Percentiles rank a stretch among this genome's conserved stretches.
These are phyloP conservation scores for Tanypteryx hageni DNA, from an alignment of 2,888 invertebrate species.

Conservation along the genomic window DNA sequence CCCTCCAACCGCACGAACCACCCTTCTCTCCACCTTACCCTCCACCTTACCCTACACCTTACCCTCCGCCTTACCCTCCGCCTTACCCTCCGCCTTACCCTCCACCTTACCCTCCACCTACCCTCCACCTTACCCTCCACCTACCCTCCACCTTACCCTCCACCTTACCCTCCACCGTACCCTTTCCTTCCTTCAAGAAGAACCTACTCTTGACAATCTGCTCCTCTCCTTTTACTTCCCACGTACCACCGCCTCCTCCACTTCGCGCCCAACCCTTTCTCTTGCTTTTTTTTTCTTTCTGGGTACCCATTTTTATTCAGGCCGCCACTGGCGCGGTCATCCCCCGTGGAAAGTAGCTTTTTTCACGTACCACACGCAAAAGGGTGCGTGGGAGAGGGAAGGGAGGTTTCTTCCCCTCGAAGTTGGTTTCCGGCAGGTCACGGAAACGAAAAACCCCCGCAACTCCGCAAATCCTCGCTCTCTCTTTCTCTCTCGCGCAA, in stretches of 20 bases:
- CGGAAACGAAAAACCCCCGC: constrained; percentile 3
- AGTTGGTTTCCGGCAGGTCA: constrained; percentile 26
- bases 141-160: neutral
- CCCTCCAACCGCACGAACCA: neutral
- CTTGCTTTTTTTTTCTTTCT: neutral
- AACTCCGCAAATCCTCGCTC: neutral
- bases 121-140: neutral
- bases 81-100: neutral
- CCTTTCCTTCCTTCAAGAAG: neutral
- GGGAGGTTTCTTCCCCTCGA: neutral
- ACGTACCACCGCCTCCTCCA: neutral
- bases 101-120: constrained; percentile 20
- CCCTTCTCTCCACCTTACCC: neutral
- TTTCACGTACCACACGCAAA: neutral
- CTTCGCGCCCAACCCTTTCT: neutral
- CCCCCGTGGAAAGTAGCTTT: too few relatives aligned
- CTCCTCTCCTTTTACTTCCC: neutral
- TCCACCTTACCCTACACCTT: neutral
- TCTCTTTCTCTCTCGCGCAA: neutral
- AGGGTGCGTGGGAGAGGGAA: neutral
- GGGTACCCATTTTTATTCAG: neutral
- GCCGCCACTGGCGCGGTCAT: neutral
- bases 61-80: neutral
- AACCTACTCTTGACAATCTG: neutral
- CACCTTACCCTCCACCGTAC: neutral